These are phyloP conservation scores for Eremobia ochroleuca DNA, from an alignment of 2,888 invertebrate genomes.

Conservation along the genomic window DNA sequence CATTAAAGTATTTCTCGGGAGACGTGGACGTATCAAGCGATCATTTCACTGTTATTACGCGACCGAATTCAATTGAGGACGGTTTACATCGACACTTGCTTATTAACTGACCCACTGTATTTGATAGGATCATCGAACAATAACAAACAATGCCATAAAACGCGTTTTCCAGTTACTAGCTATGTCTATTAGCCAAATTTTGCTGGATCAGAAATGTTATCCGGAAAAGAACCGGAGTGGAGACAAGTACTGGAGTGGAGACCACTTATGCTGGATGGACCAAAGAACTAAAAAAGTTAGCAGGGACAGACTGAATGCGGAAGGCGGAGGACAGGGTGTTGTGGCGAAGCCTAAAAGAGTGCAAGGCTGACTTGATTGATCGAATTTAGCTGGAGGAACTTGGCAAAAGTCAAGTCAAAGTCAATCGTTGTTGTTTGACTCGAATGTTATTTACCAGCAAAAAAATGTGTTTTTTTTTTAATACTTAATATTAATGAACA, in stretches of 20 bases:
- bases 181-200: not conserved
- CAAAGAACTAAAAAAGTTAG: not conserved
- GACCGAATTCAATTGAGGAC: conserved; percentile 78
- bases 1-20: conserved; percentile 81
- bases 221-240: not conserved
- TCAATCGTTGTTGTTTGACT: not conserved
- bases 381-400: not conserved
- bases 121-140: conserved; percentile 34
- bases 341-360: not conserved
- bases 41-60: conserved; percentile 79
- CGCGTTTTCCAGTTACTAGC: not conserved
- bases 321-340: not conserved
- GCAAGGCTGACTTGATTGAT: not conserved
- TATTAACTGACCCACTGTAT: conserved; percentile 74
- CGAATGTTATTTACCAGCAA: no score
- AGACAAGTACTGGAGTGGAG: not conserved
- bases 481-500: no score
- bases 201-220: not conserved
- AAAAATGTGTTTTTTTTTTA: no score
- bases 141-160: not conserved
- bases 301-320: not conserved
- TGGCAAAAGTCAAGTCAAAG: not conserved
- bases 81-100: conserved; percentile 75
- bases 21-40: conserved; percentile 80
- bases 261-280: not conserved